Percentiles rank a stretch among this genome's conserved stretches.
Conservation (phyloP, 2,888 invertebrate species). For the Yponomeuta plumbellus region DNA sequence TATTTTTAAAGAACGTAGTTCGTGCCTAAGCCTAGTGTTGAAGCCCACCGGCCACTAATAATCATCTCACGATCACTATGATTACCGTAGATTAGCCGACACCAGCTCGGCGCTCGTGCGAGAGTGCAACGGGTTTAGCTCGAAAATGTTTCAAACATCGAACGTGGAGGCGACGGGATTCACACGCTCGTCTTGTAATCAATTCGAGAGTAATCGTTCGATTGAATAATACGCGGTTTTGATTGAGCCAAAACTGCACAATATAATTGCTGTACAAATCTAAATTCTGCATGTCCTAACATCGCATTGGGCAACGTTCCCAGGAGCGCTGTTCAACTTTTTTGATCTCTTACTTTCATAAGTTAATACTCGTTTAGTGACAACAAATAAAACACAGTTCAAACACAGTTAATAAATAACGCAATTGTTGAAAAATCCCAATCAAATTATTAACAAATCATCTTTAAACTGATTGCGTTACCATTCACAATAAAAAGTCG, state of each 20-base stretch:
- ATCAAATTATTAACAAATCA: slow-evolving; percentile 60
- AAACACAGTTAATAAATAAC: not conserved
- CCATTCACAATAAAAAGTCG: slow-evolving; percentile 62
- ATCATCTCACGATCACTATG: slow-evolving; percentile 53
- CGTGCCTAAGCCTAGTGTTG: slow-evolving; percentile 15
- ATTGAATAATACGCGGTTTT: not conserved
- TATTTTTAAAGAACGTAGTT: not conserved
- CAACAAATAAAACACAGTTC: not conserved
- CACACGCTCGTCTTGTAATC: slow-evolving; percentile 37
- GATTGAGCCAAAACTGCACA: slow-evolving; percentile 9
- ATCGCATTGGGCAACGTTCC: not conserved
- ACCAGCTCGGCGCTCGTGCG: slow-evolving; percentile 57
- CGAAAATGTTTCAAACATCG: slow-evolving; percentile 33
- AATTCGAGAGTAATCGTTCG: slow-evolving; percentile 22
- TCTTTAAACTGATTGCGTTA: slow-evolving; percentile 54
- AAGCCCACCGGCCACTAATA: slow-evolving; percentile 41
- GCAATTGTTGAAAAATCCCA: slow-evolving; percentile 32
- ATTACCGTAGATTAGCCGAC: slow-evolving; percentile 48
- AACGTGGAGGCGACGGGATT: slow-evolving; percentile 36
- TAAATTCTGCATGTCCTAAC: not conserved
- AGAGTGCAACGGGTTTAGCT: slow-evolving; percentile 35
- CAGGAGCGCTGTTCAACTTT: not conserved
- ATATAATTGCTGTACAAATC: slow-evolving; percentile 9
- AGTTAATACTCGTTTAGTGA: not conserved
- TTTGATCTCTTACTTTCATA: not conserved